Percentiles rank a stretch among this genome's conserved stretches.
Evolutionary conservation across 2,113 vertebrate species (phyloP).

Genomic region (Tachysurus fulvidraco): DNA sequence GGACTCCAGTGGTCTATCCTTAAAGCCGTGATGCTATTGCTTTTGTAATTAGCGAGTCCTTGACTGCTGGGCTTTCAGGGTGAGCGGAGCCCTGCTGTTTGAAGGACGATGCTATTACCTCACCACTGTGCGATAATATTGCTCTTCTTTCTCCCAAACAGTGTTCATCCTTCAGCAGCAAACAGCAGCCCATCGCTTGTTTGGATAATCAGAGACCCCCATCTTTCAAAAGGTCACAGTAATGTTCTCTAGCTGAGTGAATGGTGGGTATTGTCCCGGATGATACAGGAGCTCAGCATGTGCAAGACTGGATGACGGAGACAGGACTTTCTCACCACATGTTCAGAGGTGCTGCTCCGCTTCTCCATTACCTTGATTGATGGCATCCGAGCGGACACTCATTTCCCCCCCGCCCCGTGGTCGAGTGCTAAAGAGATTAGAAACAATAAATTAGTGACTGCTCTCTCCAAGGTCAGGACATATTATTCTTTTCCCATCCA

Average conservation of each 20-base stretch:
- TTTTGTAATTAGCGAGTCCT: constrained; percentile 60
- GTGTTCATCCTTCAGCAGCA: constrained; percentile 9
- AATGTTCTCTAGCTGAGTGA: constrained; percentile 23
- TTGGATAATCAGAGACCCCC: constrained; percentile 38
- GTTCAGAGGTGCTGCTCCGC: constrained; percentile 41
- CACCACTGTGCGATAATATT: background rate
- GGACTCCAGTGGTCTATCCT: constrained; percentile 45
- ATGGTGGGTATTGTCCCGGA: constrained; percentile 31
- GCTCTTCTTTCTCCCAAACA: constrained; percentile 18
- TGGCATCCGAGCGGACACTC: constrained; percentile 28
- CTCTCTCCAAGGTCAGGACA: constrained; percentile 44
- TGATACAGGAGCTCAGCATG: constrained; percentile 12
- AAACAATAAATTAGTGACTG: constrained; percentile 51
- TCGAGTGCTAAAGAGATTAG: constrained; percentile 52
- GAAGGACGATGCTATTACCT: constrained; percentile 43
- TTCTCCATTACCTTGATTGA: constrained; percentile 53
- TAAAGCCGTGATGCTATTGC: constrained; percentile 46
- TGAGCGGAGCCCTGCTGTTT: constrained; percentile 36
- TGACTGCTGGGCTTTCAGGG: constrained; percentile 38
- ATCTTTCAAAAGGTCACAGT: constrained; percentile 32
- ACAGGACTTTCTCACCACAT: constrained; percentile 22
- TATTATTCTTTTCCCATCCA: constrained; percentile 35
- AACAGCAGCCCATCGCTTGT: constrained; percentile 36
- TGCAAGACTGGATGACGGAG: constrained; percentile 20
- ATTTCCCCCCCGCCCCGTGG: background rate